A percentile compares a stretch with the other conserved stretches of the same genome.
Conservation (phyloP, 2,113 vertebrate genomes). For the Lagopus leucura region DNA sequence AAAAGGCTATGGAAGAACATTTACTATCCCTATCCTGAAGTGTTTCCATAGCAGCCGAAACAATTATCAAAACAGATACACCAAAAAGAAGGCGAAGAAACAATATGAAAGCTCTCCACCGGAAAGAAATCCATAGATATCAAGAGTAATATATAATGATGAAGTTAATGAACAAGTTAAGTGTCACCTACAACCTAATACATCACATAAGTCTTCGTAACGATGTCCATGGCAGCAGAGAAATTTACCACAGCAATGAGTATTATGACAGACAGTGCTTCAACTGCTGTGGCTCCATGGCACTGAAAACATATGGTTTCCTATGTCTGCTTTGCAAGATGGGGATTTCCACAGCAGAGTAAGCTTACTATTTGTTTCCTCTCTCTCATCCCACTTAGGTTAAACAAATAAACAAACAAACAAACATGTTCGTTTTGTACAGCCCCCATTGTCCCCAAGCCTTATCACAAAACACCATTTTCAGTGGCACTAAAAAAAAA, state of each 20-base stretch:
- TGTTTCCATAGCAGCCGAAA: slow-evolving; percentile 69
- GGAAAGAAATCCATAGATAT: not conserved
- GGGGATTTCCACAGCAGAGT: not conserved
- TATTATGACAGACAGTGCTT: not conserved
- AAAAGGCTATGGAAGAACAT: not conserved
- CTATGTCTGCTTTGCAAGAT: not conserved
- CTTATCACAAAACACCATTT: not conserved
- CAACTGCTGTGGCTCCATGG: not conserved
- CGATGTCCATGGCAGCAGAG: not conserved
- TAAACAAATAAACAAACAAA: not conserved
- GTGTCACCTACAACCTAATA: not conserved
- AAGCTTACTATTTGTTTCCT: not conserved
- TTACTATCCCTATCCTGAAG: slow-evolving; percentile 47
- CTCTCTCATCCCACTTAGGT: not conserved
- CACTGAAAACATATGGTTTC: not conserved
- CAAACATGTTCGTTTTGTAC: not conserved
- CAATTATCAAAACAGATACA: slow-evolving; percentile 54
- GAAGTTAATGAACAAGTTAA: not conserved
- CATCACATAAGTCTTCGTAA: not conserved
- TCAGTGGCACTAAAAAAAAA: not conserved
- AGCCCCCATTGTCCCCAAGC: not conserved
- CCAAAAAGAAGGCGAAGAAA: slow-evolving; percentile 20
- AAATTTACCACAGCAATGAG: not conserved
- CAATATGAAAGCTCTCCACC: slow-evolving; percentile 2
- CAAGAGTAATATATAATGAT: not conserved